Evolutionary conservation across 2,797 vertebrate species (phyloP), one percentile per base, ranked within the genome.

Genomic region (Enteromius mattozi): DNA sequence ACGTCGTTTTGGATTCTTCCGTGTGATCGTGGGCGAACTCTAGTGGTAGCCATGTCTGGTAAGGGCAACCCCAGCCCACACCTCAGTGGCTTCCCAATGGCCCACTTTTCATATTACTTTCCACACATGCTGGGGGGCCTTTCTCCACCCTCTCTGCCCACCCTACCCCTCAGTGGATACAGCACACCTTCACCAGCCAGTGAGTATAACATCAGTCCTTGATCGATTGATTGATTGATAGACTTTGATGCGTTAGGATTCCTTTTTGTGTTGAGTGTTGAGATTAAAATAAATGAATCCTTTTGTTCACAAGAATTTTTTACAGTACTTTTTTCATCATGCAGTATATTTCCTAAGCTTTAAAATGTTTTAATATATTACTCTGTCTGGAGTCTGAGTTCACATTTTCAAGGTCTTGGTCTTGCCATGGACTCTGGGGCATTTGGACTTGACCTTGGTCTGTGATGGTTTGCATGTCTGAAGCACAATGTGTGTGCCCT

Each of bases 151-250:
- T 95, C 97, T 17, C 91, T 99, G 87, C 93, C 96, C 0, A 95
- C 96, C 80, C 95, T 99, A 86, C 96, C 98, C 6, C 93, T 99
- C 91, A 99, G 97, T 2, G 97, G 98, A 76, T 99, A 99, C 93
- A 99, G 97, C 94, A 98, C 97, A 2, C 98, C 97, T 0, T 99
- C 98, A 10, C 97, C 98, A 85, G 97, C 97, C 93, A 99, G 97
- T 99, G 93, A 99, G 97, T 98, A 92, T 42, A 14, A 40, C 19
- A 49, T 75, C 16, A 3, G n/a, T 12, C n/a, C 56, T 10, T 51
- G 13, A 14, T 45, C 12, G 49, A 51, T 51, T 61, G 59, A 61
- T 12, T 59, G 56, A 59, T 61, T 65, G 42, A 51, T 51, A 75
- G 30, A 35, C 37, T 75, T 54, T 4, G n/a, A 66, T 75, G 56